Conservation (phyloP, 2,888 invertebrate species). For the Pyrrhosoma nymphula region DNA sequence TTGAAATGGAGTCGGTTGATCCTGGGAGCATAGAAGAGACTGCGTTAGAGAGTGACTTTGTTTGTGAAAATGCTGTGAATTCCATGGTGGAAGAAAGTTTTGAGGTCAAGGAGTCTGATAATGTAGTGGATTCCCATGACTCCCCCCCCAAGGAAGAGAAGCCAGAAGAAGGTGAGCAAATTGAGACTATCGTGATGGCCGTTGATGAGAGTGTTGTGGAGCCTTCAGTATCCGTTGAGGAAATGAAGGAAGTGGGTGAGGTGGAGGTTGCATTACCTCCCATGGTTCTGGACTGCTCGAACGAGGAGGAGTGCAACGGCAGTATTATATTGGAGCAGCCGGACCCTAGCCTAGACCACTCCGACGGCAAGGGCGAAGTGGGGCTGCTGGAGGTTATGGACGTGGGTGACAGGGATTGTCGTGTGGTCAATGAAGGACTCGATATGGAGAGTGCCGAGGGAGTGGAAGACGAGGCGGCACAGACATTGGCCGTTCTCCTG, state of each 20-base stretch:
- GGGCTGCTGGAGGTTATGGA: conserved; percentile 51
- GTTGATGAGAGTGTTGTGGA: conserved; percentile 70
- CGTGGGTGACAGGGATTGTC: conserved; percentile 68
- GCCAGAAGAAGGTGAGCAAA: conserved; percentile 70
- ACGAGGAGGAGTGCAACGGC: background rate
- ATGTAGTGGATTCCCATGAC: background rate
- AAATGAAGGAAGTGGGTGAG: conserved; percentile 66
- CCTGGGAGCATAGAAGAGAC: background rate
- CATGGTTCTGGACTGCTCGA: conserved; percentile 50
- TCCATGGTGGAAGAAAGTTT: background rate
- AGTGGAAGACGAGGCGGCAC: conserved; percentile 71
- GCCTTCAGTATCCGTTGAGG: conserved; percentile 68
- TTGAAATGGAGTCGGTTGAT: conserved; percentile 70
- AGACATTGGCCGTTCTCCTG: conserved; percentile 76
- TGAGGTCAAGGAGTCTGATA: conserved; percentile 15
- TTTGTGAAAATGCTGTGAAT: conserved; percentile 17
- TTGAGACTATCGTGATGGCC: background rate
- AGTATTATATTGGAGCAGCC: background rate
- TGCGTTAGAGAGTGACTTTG: background rate
- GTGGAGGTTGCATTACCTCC: conserved; percentile 68
- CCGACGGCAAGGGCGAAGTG: background rate
- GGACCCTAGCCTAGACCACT: background rate
- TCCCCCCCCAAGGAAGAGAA: conserved; percentile 70
- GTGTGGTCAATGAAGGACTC: conserved; percentile 68
- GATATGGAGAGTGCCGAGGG: conserved; percentile 67